Base-by-base conservation (phyloP, 1,140 invertebrate genomes). In the Wasmannia auropunctata region DNA sequence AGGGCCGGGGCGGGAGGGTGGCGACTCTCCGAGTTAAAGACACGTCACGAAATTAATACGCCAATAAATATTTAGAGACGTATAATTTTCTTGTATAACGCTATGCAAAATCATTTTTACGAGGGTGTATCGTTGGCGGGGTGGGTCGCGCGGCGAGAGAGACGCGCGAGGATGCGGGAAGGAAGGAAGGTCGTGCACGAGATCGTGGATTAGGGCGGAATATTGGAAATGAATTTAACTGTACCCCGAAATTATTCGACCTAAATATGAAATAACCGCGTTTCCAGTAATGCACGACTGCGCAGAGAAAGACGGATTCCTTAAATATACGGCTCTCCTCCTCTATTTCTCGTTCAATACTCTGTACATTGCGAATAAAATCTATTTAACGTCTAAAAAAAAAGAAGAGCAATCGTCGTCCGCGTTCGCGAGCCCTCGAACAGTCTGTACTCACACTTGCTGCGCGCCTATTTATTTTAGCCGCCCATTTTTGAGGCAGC, bases 71-170 rank as follows among this genome's bases (percentile, higher is more conserved):
- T 80, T 74, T 83, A 72, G 83, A 62, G 22, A 83, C 22, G 60
- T 88, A 86, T 65, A 70, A 89, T 89, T 88, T 86, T 86, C 87
- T 88, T 75, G 87, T 80, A 75, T n/a, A n/a, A n/a, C 54, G 69
- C 72, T 54, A 81, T 85, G 88, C 28, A 51, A 56, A 65, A 80
- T 89, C 88, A 89, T 89, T 90, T 90, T 90, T 87, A 89, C 84
- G 79, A 88, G 77, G 76, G 49, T 19, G 31, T 22, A 65, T 72
- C 69, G 46, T 54, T 34, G 25, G 69, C 54, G 34, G 56, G n/a
- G 60, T 54, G 60, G n/a, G 46, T 31, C 40, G 40, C 46, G n/a
- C 14, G 16, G 51, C 43, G 43, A 43, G 43, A n/a, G 43, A 16
- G 63, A 40, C 11, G 22, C 65, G 28, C 11, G 16, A 28, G 49